Evolutionary conservation across 2,888 invertebrate species (phyloP), one percentile per base, ranked within the genome.

Genomic region (Atethmia centrago): DNA sequence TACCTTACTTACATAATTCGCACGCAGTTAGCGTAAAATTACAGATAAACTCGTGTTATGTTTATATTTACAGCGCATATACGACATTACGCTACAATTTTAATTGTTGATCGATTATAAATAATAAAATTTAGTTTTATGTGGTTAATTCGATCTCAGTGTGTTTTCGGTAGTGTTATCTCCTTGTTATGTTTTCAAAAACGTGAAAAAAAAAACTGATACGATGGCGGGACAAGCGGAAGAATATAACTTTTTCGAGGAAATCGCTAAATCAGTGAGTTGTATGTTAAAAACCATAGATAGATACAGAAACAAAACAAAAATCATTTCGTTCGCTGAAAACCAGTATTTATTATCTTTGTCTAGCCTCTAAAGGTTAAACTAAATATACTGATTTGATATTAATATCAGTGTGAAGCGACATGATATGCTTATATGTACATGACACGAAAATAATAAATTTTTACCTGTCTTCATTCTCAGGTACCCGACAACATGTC

Each of bases 401-500:
- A 28, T 28, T 28, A 25, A 4, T 21, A 25, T 45, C 25, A 12
- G 4, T 42, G 42, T 45, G 25, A 61, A 3, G 25, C 8, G 12
- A 25, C 62, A 19, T 1, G 8, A 25, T n/a, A n/a, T n/a, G n/a
- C n/a, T n/a, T 42, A 3, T 10, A 10, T 62, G 25, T 19, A 62
- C 42, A 62, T 3, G 12, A 25, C 28, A 31, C 5, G 14, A 64
- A 47, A 36, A 8, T 5, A 40, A 45, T 71, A 45, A 45, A 36
- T 42, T n/a, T n/a, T n/a, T 2, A n/a, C 40, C 14, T 55, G 12
- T 45, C 14, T 59, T 5, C 10, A 8, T 28, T 25, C 25, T 12
- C 62, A 82, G 82, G 16, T 65, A 19, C 65, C 82, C n/a, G 40
- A 28, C 62, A 71, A 62, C 31, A 84, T 84, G 84, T 51, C 28